Evolutionary conservation across 2,113 vertebrate species (phyloP).

Genomic region (Zingel zingel): DNA sequence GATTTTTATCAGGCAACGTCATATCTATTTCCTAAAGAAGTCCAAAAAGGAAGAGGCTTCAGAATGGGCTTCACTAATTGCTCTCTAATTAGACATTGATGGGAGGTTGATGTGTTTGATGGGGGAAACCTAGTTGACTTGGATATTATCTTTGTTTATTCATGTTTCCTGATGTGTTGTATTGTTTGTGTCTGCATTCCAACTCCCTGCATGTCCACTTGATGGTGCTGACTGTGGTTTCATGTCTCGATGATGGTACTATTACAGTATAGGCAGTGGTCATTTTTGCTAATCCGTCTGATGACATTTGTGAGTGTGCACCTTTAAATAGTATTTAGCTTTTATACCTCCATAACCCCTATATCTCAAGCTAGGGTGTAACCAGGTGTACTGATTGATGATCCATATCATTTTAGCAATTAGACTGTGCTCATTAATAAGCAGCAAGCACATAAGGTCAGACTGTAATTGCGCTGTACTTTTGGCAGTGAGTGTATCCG

Average conservation of each 20-base stretch:
- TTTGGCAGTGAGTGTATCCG: conserved; percentile 10
- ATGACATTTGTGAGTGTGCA: neutral
- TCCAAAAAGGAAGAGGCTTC: neutral
- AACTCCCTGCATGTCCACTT: neutral
- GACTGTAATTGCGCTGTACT: conserved; percentile 41
- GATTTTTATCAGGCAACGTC: neutral
- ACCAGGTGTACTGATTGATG: neutral
- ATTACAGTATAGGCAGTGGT: neutral
- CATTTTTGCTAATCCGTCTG: neutral
- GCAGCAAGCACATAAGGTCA: conserved; percentile 35
- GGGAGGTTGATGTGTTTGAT: neutral
- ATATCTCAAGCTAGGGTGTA: neutral
- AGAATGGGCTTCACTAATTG: neutral
- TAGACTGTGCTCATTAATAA: conserved; percentile 33
- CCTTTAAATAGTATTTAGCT: neutral
- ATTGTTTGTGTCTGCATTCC: neutral
- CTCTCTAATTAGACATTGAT: conserved; percentile 14
- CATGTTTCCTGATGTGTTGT: neutral
- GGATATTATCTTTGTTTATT: neutral
- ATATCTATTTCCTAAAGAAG: neutral
- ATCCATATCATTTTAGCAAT: conserved; percentile 32
- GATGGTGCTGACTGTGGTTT: neutral
- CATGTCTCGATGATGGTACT: neutral
- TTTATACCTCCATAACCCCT: neutral
- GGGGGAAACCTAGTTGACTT: neutral